Conservation (phyloP, 1,140 invertebrate genomes). For the Nilaparvata lugens region DNA sequence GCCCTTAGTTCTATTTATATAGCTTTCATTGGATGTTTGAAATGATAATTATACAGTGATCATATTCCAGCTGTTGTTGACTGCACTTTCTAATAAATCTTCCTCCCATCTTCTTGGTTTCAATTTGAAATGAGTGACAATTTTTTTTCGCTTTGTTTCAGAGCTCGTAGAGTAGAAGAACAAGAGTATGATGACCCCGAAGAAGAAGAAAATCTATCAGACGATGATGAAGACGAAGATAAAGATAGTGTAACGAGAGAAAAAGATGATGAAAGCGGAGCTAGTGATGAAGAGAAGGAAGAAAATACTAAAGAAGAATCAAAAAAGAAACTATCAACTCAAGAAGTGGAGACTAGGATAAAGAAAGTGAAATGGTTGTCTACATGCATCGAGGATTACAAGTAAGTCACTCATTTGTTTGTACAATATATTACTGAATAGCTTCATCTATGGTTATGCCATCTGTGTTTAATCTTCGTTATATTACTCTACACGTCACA, state of each 20-base stretch:
- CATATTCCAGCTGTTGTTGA: no score
- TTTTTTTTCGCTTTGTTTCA: constrained; percentile 8
- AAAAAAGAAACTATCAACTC: constrained; percentile 37
- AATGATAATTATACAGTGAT: no score
- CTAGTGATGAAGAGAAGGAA: constrained; percentile 11
- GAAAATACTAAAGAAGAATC: constrained; percentile 17
- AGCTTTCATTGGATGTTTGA: no score
- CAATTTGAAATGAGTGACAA: no score
- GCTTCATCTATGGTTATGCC: no score
- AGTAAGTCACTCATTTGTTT: background rate
- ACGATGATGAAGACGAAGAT: constrained; percentile 43
- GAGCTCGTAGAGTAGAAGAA: constrained; percentile 17
- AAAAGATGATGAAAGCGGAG: constrained; percentile 38
- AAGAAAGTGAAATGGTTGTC: constrained; percentile 26
- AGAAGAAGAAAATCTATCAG: constrained; percentile 33
- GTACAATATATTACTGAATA: no score
- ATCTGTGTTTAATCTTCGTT: no score
- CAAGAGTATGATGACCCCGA: constrained; percentile 28
- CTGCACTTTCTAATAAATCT: no score
- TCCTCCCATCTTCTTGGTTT: no score
- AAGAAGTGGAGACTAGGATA: constrained; percentile 34
- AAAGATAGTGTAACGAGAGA: constrained; percentile 45
- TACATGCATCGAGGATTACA: constrained; percentile 19
- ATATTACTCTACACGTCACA: no score
- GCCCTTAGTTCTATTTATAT: no score